Conservation (phyloP, 92 coral and sea anemone genomes). For the Pocillopora grandis region DNA sequence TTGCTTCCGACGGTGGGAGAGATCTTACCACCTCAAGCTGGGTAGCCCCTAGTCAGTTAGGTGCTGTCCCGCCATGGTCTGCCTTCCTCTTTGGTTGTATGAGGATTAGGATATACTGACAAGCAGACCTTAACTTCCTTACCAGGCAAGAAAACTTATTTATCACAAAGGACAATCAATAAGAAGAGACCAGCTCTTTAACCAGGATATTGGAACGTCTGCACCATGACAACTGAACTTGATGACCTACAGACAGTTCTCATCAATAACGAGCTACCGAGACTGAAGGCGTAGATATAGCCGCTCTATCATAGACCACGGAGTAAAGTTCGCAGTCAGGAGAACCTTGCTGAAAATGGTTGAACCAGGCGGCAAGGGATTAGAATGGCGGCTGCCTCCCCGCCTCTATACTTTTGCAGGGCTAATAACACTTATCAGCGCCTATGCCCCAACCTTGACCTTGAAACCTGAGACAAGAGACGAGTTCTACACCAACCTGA, state of each 20-base stretch:
- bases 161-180: neutral
- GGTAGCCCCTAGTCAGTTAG: conserved; percentile 70
- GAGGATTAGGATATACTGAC: conserved; percentile 27
- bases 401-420: conserved; percentile 16
- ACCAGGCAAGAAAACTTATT: neutral
- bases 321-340: conserved; percentile 33
- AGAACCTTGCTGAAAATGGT: conserved; percentile 18
- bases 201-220: conserved; percentile 23
- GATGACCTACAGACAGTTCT: conserved; percentile 24
- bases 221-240: conserved; percentile 29
- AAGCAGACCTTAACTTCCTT: conserved; percentile 21
- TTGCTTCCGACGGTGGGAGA: conserved; percentile 64
- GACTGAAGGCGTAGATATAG: conserved; percentile 38
- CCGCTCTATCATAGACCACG: conserved; percentile 12
- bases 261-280: neutral
- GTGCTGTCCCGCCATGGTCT: conserved; percentile 54
- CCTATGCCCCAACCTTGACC: conserved; percentile 25
- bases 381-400: conserved; percentile 26
- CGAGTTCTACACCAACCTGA: conserved; percentile 25
- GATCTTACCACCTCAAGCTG: conserved; percentile 57
- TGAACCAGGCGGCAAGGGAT: neutral
- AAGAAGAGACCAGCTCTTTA: conserved; percentile 9
- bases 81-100: conserved; percentile 65
- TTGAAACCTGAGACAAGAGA: conserved; percentile 25
- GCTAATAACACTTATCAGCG: conserved; percentile 23